Base-by-base conservation (phyloP, 2,113 vertebrate genomes). In the Gymnorhina tibicen region DNA sequence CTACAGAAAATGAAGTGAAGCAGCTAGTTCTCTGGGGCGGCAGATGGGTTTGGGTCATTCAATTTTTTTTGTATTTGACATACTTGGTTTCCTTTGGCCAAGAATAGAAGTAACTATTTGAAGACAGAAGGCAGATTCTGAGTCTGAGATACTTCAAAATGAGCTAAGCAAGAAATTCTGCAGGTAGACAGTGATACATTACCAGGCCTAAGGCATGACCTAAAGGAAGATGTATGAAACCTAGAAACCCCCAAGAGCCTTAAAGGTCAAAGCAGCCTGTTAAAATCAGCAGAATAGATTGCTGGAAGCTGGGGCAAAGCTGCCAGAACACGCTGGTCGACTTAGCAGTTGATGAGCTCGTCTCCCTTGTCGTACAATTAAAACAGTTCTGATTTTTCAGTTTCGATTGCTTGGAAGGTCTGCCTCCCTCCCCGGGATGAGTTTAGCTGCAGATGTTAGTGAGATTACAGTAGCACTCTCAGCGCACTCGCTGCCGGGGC, bases 191-290 rank as follows among this genome's bases (percentile, higher is more conserved):
- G 19, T 27, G 46, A 19, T 66, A 9, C 8, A 22, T 46, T 53
- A 53, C 39, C 33, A 69, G 39, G 30, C 59, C 22, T 62, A 46
- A 66, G 35, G n/a, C 44, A 50, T 0, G 0, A 46, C 63, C 42
- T 92, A 16, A 62, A 88, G 56, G 67, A 79, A 81, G 37, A 17
- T 4, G 3, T 63, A 6, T 15, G 60, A 90, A 84, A 42, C 52
- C 16, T 68, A 42, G 41, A 94, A 91, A 87, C 15, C 33, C 16
- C 64, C 49, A 68, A 70, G 90, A 77, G 64, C 64, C 69, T 64
- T 81, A 82, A 89, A 96, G 64, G 91, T 78, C 86, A 95, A 60
- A 87, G 22, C 56, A 92, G 8, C 76, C 83, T 62, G 72, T 79
- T 86, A 33, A 67, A 73, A 62, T 69, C 21, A 56, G 44, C 49